These are phyloP conservation scores for Gymnopithys bicolor DNA, from an alignment of 2,797 vertebrate genomes.

Conservation along the genomic window DNA sequence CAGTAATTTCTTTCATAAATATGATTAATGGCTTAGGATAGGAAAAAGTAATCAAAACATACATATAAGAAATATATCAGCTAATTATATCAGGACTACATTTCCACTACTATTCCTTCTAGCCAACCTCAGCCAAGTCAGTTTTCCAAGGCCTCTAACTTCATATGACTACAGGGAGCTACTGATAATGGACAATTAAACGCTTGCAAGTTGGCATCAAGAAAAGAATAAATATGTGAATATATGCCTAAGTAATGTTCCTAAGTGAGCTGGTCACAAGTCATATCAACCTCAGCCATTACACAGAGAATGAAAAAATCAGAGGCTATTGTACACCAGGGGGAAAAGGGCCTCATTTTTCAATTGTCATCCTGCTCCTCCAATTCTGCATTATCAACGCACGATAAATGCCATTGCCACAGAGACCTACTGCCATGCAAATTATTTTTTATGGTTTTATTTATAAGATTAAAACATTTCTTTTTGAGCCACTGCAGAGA, in stretches of 20 bases:
- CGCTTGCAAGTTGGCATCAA: rapidly evolving
- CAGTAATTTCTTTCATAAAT: background rate
- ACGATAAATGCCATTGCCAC: background rate
- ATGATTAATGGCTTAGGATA: background rate
- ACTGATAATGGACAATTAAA: background rate
- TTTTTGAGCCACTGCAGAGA: background rate
- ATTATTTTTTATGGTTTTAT: background rate
- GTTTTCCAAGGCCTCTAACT: background rate
- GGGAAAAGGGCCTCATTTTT: background rate
- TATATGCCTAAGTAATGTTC: background rate
- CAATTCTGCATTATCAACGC: background rate
- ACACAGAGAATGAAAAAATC: background rate
- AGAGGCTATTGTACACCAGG: too few relatives aligned
- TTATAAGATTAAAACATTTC: conserved; percentile 15
- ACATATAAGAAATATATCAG: background rate
- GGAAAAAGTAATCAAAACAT: background rate
- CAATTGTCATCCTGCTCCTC: background rate
- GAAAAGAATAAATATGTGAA: background rate
- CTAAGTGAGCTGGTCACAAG: background rate
- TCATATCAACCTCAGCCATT: background rate
- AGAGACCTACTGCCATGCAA: background rate
- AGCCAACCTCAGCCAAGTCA: background rate
- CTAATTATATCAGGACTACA: background rate
- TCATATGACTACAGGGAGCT: background rate
- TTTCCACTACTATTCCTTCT: background rate